Evolutionary conservation across 2,113 vertebrate species (phyloP).

Genomic region (Asarcornis scutulata): DNA sequence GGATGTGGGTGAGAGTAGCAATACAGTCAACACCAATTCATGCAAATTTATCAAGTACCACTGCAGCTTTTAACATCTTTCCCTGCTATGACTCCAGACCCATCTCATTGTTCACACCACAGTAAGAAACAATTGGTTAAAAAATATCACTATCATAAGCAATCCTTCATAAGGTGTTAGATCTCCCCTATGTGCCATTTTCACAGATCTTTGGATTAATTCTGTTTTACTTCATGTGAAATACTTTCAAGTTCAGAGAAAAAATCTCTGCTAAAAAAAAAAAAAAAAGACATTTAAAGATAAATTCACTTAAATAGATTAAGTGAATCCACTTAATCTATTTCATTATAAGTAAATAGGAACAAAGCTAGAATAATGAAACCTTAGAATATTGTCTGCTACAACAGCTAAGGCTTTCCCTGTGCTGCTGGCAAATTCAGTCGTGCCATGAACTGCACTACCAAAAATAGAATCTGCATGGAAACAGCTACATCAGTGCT

Average conservation of each 20-base stretch:
- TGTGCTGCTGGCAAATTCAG: not conserved
- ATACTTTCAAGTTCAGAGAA: not conserved
- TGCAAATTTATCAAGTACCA: conserved; percentile 1
- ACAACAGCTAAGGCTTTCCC: not conserved
- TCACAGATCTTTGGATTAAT: not conserved
- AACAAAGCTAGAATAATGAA: not conserved
- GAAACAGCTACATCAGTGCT: not conserved
- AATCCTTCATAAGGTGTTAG: not conserved
- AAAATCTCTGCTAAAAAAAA: not conserved
- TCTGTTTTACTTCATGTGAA: not conserved
- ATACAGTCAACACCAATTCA: not conserved
- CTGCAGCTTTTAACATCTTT: not conserved
- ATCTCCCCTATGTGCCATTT: not conserved
- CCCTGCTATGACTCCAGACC: not conserved
- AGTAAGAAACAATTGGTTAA: not conserved
- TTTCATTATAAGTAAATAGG: not conserved
- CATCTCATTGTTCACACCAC: not conserved
- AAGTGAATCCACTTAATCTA: not conserved
- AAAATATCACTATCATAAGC: not conserved
- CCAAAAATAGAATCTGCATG: not conserved
- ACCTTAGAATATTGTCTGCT: not conserved
- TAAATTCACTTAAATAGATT: not conserved
- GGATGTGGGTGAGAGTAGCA: not conserved
- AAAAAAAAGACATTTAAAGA: not conserved
- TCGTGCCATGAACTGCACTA: fast-evolving